Conservation (phyloP, 2,113 vertebrate species). For the Tachysurus fulvidraco region DNA sequence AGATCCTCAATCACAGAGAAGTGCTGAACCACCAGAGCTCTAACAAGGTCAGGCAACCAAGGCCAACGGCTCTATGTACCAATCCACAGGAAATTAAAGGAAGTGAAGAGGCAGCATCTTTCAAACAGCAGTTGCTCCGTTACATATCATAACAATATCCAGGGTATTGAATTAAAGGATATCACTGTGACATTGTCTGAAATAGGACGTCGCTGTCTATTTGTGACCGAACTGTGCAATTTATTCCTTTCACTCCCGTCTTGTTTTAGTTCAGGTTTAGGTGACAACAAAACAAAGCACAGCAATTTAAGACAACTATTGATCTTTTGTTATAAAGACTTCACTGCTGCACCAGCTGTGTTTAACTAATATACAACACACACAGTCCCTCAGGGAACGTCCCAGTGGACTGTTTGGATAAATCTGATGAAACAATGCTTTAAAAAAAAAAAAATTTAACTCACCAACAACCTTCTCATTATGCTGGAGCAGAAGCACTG, state of each 20-base stretch:
- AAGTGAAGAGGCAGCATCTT: neutral
- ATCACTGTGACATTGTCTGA: neutral
- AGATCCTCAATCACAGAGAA: neutral
- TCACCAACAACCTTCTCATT: neutral
- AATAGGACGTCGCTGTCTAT: neutral
- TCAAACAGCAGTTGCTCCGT: neutral
- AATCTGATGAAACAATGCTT: neutral
- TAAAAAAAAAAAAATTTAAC: neutral
- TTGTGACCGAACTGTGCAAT: neutral
- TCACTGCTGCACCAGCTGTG: neutral
- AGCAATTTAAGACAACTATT: neutral
- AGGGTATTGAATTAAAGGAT: neutral
- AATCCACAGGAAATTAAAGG: neutral
- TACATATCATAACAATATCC: neutral
- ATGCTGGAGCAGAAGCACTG: neutral
- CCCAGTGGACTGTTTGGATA: neutral
- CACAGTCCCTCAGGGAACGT: neutral
- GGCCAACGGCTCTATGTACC: neutral
- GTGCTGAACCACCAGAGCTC: slow-evolving; percentile 30
- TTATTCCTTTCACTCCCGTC: neutral
- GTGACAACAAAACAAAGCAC: too few relatives aligned
- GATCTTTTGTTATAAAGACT: neutral
- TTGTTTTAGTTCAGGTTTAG: neutral
- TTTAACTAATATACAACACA: neutral
- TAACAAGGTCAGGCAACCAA: slow-evolving; percentile 14